Base-by-base conservation (phyloP, 37 sponge, comb jelly and placozoan species). In the Eunapius fragilis region DNA sequence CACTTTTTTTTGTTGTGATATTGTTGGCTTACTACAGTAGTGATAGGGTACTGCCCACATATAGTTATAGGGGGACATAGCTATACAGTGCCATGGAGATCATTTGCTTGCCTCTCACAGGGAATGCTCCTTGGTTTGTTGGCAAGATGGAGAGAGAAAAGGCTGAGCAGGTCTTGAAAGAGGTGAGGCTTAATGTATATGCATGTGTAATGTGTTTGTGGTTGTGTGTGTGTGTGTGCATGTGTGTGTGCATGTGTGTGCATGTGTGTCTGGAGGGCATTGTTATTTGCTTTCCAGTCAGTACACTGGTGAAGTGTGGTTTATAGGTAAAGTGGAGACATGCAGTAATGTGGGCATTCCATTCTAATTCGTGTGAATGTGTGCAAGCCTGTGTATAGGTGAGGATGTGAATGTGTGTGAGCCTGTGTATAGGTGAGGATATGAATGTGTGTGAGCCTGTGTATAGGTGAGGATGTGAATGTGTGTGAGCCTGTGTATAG, bases 81-180 rank as follows among this genome's bases (percentile, higher is more conserved):
- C 58, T 19, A 58, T 19, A 17, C 1, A 58, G 58, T 12, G 14
- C 58, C 14, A 58, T 58, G 58, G 58, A 58, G 58, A 58, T 58
- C 58, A 13, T 58, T 12, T 58, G 41, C 31, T 38, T 77, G 48
- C n/a, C 78, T 48, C 30, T 67, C 70, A 2, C 82, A 76, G 81
- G 82, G 67, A 73, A 12, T 70, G 58, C 78, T 70, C 80, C 87
- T 0, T 94, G 95, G 95, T 91, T 85, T 74, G 68, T 50, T 33
- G 92, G 89, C 11, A 85, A 84, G 77, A 94, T 94, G 95, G 92
- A 91, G 75, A 85, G 95, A 85, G 89, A 48, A 34, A 85, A 86
- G 45, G 89, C 95, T 49, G 95, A 94, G 31, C 79, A 82, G 79
- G 85, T 94, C 67, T 86, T 94, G 69, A 91, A 79, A 75, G 88